Conservation (phyloP, 1,140 invertebrate genomes). For the Papilio glaucus region DNA sequence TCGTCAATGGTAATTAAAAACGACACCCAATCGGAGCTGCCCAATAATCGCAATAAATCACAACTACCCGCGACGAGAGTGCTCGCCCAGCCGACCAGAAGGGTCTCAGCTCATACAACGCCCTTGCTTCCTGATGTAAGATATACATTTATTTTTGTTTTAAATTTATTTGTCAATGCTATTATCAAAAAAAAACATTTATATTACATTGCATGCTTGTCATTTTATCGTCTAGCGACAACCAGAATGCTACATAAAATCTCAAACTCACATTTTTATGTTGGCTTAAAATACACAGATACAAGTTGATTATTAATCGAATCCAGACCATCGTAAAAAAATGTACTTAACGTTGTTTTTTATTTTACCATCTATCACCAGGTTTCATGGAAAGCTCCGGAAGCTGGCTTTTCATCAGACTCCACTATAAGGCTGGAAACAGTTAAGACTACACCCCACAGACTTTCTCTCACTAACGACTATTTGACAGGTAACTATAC, state of each 20-base stretch:
- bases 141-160: not conserved
- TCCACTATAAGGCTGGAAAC: slow-evolving; percentile 69
- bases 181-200: no score
- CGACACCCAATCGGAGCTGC: slow-evolving; percentile 86
- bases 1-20: slow-evolving; percentile 86
- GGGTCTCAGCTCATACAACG: slow-evolving; percentile 72
- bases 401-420: slow-evolving; percentile 70
- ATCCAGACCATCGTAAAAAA: not conserved
- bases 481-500: slow-evolving; percentile 73
- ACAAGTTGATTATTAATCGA: not conserved
- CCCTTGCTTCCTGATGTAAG: slow-evolving; percentile 75
- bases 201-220: no score
- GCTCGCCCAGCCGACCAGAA: slow-evolving; percentile 55
- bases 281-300: no score
- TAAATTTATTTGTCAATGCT: no score
- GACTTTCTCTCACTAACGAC: slow-evolving; percentile 79
- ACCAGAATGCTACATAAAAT: no score
- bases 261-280: no score
- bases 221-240: no score
- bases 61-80: slow-evolving; percentile 67
- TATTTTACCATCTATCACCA: slow-evolving; percentile 39
- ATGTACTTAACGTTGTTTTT: not conserved
- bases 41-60: slow-evolving; percentile 67
- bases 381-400: slow-evolving; percentile 79
- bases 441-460: slow-evolving; percentile 72